Percentiles rank a stretch among this genome's conserved stretches.
These are phyloP conservation scores for Stichodactyla mertensii DNA, from an alignment of 64 coral and sea anemone genomes.

Conservation along the genomic window DNA sequence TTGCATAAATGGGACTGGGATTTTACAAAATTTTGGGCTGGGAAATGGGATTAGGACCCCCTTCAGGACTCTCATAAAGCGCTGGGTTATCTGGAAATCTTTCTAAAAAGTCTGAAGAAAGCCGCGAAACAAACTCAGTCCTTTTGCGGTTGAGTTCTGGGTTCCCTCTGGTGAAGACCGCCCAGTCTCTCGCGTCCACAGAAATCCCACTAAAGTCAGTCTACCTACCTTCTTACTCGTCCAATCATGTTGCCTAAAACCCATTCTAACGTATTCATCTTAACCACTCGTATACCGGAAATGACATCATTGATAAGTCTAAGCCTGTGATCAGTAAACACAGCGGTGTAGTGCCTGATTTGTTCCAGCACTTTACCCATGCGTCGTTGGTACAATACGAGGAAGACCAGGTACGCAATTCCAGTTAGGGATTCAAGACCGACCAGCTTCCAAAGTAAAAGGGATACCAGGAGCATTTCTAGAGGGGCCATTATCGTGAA, in stretches of 20 bases:
- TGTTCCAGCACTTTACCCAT: background rate
- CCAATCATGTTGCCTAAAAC: slow-evolving; percentile 32
- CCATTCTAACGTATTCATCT: slow-evolving; percentile 39
- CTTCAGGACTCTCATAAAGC: too few species aligned
- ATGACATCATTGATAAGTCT: slow-evolving; percentile 22
- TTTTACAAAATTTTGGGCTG: too few species aligned
- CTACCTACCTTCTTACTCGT: slow-evolving; percentile 11
- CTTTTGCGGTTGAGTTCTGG: too few species aligned
- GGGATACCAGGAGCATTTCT: slow-evolving; percentile 21
- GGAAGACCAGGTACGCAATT: background rate
- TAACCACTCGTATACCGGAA: slow-evolving; percentile 33
- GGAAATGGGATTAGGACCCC: too few species aligned
- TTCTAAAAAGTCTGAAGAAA: too few species aligned
- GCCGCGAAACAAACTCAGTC: too few species aligned
- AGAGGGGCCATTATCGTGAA: background rate
- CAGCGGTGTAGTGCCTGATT: slow-evolving; percentile 3
- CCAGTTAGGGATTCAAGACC: slow-evolving; percentile 26
- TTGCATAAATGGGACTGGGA: too few species aligned
- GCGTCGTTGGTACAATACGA: background rate
- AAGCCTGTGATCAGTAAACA: slow-evolving; percentile 19
- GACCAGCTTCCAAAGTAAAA: slow-evolving; percentile 3
- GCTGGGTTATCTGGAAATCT: too few species aligned
- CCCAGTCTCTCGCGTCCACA: background rate
- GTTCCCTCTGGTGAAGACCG: too few species aligned
- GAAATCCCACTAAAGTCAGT: background rate